Percentiles rank a stretch among this genome's conserved stretches.
Evolutionary conservation across 2,888 invertebrate species (phyloP).

Genomic region (Ichneumoninae sp.): DNA sequence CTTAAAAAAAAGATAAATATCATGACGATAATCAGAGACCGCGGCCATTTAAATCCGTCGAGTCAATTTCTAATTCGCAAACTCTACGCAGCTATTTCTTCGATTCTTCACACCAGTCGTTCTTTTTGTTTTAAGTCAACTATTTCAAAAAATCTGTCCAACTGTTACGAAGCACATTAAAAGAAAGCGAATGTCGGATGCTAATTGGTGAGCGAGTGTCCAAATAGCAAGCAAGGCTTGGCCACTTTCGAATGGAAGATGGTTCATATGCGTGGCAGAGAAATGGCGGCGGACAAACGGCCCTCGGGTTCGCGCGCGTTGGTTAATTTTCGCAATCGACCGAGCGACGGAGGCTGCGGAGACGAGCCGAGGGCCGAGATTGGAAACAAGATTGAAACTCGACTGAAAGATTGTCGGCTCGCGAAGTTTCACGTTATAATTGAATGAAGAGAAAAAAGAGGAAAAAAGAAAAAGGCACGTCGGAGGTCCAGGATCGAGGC

Average conservation of each 20-base stretch:
- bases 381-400: slow-evolving; percentile 10
- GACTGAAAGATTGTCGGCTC: slow-evolving; percentile 1
- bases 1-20: no score
- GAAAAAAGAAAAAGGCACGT: background rate
- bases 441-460: slow-evolving; percentile 14
- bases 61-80: no score
- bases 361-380: slow-evolving; percentile 1
- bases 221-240: background rate
- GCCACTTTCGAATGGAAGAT: background rate
- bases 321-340: background rate
- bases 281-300: background rate
- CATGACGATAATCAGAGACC: no score
- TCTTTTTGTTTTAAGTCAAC: no score
- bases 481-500: slow-evolving; percentile 52
- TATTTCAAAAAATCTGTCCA: background rate
- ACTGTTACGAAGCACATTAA: background rate
- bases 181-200: background rate
- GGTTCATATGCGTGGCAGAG: background rate
- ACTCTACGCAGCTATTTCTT: no score
- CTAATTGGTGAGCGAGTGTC: background rate
- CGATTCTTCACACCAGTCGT: no score
- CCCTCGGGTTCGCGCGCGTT: background rate
- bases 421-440: slow-evolving; percentile 15
- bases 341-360: slow-evolving; percentile 7
- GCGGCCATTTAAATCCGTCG: no score